These are phyloP conservation scores for Cryptus viduatorius DNA, from an alignment of 2,888 invertebrate species.

Conservation along the genomic window DNA sequence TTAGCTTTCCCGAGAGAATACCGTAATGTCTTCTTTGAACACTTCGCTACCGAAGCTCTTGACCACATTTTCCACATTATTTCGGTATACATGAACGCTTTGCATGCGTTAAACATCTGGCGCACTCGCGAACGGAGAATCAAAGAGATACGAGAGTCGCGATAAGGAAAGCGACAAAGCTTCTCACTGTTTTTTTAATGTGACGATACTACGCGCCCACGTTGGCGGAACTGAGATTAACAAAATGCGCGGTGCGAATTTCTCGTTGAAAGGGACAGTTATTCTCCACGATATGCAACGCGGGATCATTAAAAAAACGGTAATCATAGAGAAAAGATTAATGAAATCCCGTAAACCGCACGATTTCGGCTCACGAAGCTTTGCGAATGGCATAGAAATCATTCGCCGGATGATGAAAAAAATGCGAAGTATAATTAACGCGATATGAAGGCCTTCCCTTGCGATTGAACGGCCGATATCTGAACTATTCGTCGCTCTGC, in stretches of 20 bases:
- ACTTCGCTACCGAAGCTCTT: neutral
- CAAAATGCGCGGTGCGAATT: too few species aligned
- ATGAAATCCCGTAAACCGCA: too few species aligned
- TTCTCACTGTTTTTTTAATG: neutral
- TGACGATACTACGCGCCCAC: too few species aligned
- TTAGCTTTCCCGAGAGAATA: neutral
- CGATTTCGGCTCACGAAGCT: too few species aligned
- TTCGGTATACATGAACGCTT: neutral
- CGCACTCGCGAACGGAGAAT: slow-evolving; percentile 22
- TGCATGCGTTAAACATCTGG: slow-evolving; percentile 29
- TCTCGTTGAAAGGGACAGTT: neutral
- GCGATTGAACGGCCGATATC: neutral
- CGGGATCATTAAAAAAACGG: too few species aligned
- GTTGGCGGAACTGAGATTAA: too few species aligned
- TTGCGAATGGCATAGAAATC: too few species aligned
- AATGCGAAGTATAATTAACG: too few species aligned
- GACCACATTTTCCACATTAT: slow-evolving; percentile 16
- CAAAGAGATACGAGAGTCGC: slow-evolving; percentile 19
- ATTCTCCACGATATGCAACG: neutral
- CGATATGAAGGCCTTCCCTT: neutral
- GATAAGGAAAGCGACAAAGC: slow-evolving; percentile 28
- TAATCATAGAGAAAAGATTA: too few species aligned
- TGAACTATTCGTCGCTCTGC: neutral
- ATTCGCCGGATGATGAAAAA: too few species aligned
- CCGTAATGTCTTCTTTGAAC: slow-evolving; percentile 16